Conservation (phyloP, 1,140 invertebrate genomes). For the Aphelenchoides fujianensis region DNA sequence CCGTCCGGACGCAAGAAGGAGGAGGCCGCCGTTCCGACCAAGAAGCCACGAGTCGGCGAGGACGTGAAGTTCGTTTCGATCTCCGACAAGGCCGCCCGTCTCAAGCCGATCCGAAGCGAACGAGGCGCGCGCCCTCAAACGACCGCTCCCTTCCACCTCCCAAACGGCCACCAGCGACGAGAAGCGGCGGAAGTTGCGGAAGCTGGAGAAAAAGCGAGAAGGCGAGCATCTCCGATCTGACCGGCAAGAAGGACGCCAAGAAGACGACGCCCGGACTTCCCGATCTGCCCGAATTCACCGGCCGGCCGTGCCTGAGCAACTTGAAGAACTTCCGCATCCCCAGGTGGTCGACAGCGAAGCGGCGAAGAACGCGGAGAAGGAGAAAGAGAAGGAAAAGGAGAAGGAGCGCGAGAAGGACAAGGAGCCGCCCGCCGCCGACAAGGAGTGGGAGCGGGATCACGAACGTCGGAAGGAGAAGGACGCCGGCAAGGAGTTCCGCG, state of each 20-base stretch:
- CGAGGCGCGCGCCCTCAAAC: not conserved
- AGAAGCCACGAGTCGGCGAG: slow-evolving; percentile 4
- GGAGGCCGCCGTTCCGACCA: not conserved
- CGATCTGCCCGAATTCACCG: slow-evolving; percentile 6
- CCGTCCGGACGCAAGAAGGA: not conserved
- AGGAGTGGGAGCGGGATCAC: not conserved
- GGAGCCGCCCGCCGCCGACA: not conserved
- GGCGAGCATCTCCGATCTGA: not conserved
- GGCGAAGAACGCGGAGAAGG: slow-evolving; percentile 4
- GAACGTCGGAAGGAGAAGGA: slow-evolving; percentile 1
- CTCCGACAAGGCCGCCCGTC: not conserved
- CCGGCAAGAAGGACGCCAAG: not conserved
- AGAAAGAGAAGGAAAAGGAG: slow-evolving; percentile 1
- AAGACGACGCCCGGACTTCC: not conserved
- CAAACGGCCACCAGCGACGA: not conserved
- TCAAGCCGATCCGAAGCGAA: not conserved
- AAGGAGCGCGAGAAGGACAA: not conserved
- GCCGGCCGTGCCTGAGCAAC: not conserved
- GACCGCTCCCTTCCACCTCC: not conserved
- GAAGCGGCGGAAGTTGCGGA: slow-evolving; percentile 6
- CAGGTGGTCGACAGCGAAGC: not conserved
- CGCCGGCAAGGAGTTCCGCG: not conserved
- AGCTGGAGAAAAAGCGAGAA: not conserved
- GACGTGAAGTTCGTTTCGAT: not conserved
- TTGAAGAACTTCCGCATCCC: slow-evolving; percentile 12